These are phyloP conservation scores for Ceyx margarethae DNA, from an alignment of 2,113 vertebrate genomes.

Conservation along the genomic window DNA sequence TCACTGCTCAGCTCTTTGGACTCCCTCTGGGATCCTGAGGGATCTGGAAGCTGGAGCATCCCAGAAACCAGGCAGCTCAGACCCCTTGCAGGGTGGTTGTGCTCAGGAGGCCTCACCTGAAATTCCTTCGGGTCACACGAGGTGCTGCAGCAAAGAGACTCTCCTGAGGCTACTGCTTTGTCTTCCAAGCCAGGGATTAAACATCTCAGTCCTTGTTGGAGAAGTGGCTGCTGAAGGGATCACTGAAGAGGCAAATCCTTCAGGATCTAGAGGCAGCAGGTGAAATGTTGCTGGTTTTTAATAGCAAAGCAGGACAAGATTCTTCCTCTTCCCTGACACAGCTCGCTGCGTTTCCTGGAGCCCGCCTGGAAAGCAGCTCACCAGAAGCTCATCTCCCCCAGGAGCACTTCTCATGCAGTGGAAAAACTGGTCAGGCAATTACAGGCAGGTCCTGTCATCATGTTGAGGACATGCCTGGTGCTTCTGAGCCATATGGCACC, in stretches of 20 bases:
- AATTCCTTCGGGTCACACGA: not conserved
- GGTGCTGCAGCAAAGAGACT: not conserved
- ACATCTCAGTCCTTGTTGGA: not conserved
- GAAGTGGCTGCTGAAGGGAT: not conserved
- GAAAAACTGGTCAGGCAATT: not conserved
- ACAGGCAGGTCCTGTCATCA: not conserved
- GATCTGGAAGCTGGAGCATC: not conserved
- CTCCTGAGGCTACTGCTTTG: not conserved
- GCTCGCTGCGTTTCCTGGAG: not conserved
- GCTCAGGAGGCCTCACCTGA: not conserved
- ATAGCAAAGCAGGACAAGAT: not conserved
- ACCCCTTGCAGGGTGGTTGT: not conserved
- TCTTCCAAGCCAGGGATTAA: not conserved
- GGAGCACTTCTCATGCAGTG: not conserved
- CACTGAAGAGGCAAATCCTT: not conserved
- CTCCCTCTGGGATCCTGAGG: not conserved
- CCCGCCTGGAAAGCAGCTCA: not conserved
- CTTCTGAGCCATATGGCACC: slow-evolving; percentile 3
- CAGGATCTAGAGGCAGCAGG: not conserved
- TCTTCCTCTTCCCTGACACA: not conserved
- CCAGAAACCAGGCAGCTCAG: not conserved
- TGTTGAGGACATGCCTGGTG: not conserved
- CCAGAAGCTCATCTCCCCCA: not conserved
- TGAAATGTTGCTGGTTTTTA: not conserved
- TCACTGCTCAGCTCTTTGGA: not conserved